These are phyloP conservation scores for Salmo trutta DNA, from an alignment of 2,797 vertebrate species.

Conservation along the genomic window DNA sequence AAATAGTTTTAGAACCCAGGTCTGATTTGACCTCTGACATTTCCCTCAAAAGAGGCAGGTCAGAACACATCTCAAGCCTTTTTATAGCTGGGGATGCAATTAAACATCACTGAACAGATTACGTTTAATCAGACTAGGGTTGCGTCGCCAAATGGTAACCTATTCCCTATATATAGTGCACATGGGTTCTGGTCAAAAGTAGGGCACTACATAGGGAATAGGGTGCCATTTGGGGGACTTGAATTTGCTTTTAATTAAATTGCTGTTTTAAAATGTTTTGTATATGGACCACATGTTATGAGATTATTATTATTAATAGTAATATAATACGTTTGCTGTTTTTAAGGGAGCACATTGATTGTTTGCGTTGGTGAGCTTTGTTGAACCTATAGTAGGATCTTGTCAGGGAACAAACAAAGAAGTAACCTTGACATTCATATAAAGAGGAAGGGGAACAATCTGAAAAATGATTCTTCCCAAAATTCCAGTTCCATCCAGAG, in stretches of 20 bases:
- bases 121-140: background rate
- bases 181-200: background rate
- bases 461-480: background rate
- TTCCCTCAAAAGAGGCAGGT: background rate
- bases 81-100: background rate
- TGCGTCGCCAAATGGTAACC: background rate
- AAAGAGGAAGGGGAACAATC: background rate
- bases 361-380: background rate
- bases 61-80: background rate
- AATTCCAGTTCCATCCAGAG: background rate
- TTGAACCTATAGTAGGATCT: background rate
- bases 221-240: background rate
- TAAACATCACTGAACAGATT: background rate
- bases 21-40: background rate
- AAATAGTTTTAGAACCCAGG: background rate
- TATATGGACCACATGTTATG: constrained; percentile 2
- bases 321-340: constrained; percentile 8
- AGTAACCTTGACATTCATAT: background rate
- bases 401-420: background rate
- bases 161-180: background rate
- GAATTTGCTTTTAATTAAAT: background rate
- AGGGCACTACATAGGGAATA: background rate
- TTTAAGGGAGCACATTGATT: constrained; percentile 18
- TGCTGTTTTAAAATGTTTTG: background rate
- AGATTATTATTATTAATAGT: background rate